Evolutionary conservation across 2,888 invertebrate species (phyloP).

Genomic region (Scaptomyza tumidula): DNA sequence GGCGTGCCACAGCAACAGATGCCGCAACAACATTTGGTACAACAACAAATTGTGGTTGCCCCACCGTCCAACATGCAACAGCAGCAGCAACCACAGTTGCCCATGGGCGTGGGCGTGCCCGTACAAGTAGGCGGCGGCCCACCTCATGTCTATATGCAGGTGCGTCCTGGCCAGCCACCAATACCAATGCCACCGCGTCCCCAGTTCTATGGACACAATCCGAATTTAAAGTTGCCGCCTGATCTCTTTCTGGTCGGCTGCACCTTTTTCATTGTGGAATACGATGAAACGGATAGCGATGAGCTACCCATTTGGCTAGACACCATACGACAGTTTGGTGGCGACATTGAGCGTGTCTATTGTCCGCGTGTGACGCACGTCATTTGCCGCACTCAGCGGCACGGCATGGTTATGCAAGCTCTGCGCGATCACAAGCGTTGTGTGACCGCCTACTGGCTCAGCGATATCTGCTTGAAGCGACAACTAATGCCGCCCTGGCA

Average conservation of each 20-base stretch:
- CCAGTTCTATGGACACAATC: constrained; percentile 97
- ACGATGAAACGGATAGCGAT: constrained; percentile 88
- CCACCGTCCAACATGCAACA: constrained; percentile 81
- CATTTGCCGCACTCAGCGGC: constrained; percentile 94
- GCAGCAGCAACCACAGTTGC: constrained; percentile 70
- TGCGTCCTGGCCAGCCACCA: constrained; percentile 83
- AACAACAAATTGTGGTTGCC: constrained; percentile 76
- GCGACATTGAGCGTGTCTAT: constrained; percentile 94
- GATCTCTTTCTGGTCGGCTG: constrained; percentile 96
- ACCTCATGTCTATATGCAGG: constrained; percentile 85
- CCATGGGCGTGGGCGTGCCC: constrained; percentile 61
- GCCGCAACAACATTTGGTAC: constrained; percentile 73
- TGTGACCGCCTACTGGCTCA: constrained; percentile 95
- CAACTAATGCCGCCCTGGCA: constrained; percentile 97
- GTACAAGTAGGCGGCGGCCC: constrained; percentile 68
- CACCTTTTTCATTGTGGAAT: constrained; percentile 95
- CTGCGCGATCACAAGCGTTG: constrained; percentile 88
- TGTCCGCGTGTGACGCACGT: constrained; percentile 95
- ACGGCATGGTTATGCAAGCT: constrained; percentile 95
- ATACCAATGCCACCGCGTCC: constrained; percentile 87
- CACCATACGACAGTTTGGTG: constrained; percentile 92
- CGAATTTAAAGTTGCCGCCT: constrained; percentile 93
- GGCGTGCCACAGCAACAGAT: constrained; percentile 67
- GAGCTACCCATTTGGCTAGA: constrained; percentile 89
- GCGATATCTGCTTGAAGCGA: constrained; percentile 94